Conservation (phyloP, 2,888 invertebrate genomes). For the Abrostola tripartita region DNA sequence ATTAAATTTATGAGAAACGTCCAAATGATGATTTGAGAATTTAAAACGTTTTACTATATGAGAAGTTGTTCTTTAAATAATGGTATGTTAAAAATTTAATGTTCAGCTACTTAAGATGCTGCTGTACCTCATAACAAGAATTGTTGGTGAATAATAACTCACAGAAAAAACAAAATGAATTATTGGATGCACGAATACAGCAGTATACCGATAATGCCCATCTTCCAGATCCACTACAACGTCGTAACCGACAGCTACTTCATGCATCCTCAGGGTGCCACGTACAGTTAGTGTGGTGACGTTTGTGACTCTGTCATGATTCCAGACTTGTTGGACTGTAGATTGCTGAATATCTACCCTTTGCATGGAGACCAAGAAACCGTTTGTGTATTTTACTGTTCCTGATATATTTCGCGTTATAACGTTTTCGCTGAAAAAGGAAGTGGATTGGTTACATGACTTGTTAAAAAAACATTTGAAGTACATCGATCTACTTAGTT, state of each 20-base stretch:
- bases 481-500: too few species aligned
- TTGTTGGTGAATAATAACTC: conserved; percentile 37
- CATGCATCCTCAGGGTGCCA: conserved; percentile 66
- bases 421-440: conserved; percentile 65
- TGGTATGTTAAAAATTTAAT: too few species aligned
- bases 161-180: conserved; percentile 67
- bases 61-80: too few species aligned
- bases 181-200: conserved; percentile 59
- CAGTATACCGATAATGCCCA: conserved; percentile 61
- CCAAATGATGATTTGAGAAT: too few species aligned
- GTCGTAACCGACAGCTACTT: conserved; percentile 72
- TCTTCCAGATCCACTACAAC: conserved; percentile 61
- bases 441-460: neutral
- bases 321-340: conserved; percentile 70
- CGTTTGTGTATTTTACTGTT: conserved; percentile 66
- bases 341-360: conserved; percentile 62
- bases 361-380: conserved; percentile 72
- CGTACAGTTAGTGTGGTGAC: conserved; percentile 60
- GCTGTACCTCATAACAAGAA: neutral
- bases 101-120: too few species aligned
- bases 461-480: too few species aligned
- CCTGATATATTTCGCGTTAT: conserved; percentile 59
- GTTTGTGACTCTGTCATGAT: conserved; percentile 40
- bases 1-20: too few species aligned
- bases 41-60: too few species aligned